phyloP scores from a whole-genome alignment of 2,113 vertebrate genomes.

The Myiozetetes cayanensis region DNA sequence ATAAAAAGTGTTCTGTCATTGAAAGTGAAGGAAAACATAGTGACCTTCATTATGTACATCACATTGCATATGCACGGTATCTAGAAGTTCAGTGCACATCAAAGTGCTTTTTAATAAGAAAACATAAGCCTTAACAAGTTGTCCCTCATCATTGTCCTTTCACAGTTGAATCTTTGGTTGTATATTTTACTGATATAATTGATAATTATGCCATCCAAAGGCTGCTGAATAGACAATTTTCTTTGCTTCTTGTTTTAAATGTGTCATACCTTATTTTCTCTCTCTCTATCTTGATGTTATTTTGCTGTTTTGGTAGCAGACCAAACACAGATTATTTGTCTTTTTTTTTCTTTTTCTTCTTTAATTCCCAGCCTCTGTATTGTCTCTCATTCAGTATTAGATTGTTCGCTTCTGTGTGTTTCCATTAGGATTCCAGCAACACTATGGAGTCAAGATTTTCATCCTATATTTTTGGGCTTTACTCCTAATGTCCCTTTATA shows the following conservation, averaged over 20 bases:
- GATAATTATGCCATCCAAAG: neutral
- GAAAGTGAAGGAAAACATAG: neutral
- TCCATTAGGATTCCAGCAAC: neutral
- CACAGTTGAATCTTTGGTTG: neutral
- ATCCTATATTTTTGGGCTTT: neutral
- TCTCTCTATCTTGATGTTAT: neutral
- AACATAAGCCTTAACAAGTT: neutral
- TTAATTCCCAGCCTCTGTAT: neutral
- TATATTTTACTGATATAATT: neutral
- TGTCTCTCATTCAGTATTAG: neutral
- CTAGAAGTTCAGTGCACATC: neutral
- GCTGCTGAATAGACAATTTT: neutral
- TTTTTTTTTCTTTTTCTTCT: neutral
- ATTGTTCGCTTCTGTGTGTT: neutral
- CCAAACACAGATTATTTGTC: neutral
- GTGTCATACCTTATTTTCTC: neutral
- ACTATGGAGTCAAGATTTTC: neutral
- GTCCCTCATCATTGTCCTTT: neutral
- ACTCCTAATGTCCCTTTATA: neutral
- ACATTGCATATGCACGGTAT: accelerated
- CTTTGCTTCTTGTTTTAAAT: neutral
- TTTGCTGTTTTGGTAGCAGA: neutral
- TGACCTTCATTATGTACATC: neutral
- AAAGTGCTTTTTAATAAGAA: neutral
- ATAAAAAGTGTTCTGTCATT: neutral